Evolutionary conservation across 2,888 invertebrate species (phyloP).

Genomic region (Perithous albicinctus): DNA sequence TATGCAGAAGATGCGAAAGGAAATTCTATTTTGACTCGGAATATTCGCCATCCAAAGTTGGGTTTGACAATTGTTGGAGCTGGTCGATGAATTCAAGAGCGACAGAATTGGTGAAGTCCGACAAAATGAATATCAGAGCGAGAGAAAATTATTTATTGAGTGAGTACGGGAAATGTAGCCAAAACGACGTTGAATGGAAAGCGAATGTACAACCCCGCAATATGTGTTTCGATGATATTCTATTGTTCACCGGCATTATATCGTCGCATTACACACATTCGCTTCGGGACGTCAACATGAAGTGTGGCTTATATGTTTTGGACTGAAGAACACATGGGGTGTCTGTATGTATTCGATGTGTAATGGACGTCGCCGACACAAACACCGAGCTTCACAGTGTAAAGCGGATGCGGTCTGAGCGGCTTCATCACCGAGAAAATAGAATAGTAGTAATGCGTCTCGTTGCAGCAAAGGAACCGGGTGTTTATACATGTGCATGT

Average conservation of each 20-base stretch:
- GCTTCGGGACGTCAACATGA: background rate
- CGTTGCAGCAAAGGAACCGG: constrained; percentile 42
- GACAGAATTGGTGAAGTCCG: background rate
- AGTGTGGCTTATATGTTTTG: constrained; percentile 8
- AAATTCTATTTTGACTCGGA: background rate
- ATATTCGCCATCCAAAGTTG: background rate
- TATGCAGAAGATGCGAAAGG: background rate
- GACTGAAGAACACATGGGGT: background rate
- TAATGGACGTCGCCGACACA: constrained; percentile 14
- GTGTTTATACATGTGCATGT: background rate
- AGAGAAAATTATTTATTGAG: constrained; percentile 5
- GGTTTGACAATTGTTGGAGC: background rate
- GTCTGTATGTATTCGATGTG: constrained; percentile 7
- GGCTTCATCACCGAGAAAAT: constrained; percentile 55
- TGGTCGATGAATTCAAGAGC: background rate
- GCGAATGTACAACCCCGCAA: constrained; percentile 23
- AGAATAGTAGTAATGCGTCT: constrained; percentile 62
- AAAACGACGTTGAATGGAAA: constrained; percentile 29
- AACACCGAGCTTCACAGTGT: constrained; percentile 21
- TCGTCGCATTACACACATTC: constrained; percentile 20
- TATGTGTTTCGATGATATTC: constrained; percentile 5
- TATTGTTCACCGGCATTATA: constrained; percentile 19
- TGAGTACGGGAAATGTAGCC: constrained; percentile 5
- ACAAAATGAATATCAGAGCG: constrained; percentile 7
- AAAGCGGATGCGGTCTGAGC: constrained; percentile 40